These are phyloP conservation scores for Salvelinus fontinalis DNA, from an alignment of 2,113 vertebrate genomes.

Conservation along the genomic window DNA sequence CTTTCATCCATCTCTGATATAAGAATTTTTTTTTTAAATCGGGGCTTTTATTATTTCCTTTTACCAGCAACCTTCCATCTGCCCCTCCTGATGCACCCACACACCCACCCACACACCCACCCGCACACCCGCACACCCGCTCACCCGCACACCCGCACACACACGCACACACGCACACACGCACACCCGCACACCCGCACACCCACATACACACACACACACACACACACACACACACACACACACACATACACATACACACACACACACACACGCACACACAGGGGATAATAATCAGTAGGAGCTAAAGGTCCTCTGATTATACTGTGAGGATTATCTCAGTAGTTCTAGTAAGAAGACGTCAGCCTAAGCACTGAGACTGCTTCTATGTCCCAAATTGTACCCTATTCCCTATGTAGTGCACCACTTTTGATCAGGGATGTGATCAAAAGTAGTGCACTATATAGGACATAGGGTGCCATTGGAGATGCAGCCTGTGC, in stretches of 20 bases:
- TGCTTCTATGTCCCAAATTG: no score
- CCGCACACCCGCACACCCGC: no score
- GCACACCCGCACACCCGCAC: background rate
- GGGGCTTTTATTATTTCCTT: background rate
- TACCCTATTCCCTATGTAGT: no score
- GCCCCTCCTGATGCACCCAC: background rate
- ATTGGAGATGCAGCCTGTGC: background rate
- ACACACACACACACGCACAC: constrained; percentile 9
- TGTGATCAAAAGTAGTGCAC: background rate
- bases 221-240: no score
- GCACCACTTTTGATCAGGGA: no score
- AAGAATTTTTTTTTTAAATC: background rate
- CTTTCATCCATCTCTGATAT: background rate
- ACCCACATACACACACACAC: no score
- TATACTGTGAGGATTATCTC: constrained; percentile 29
- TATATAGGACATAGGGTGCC: background rate
- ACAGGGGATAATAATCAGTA: constrained; percentile 10
- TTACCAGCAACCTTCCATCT: background rate
- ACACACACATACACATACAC: background rate
- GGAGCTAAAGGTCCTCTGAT: constrained; percentile 17
- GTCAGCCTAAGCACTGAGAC: background rate
- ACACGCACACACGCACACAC: no score
- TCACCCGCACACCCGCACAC: no score
- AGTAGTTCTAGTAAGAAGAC: constrained; percentile 8
- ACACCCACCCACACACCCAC: no score